These are phyloP conservation scores for Peromyscus leucopus DNA, from an alignment of 2,113 vertebrate species.

Conservation along the genomic window DNA sequence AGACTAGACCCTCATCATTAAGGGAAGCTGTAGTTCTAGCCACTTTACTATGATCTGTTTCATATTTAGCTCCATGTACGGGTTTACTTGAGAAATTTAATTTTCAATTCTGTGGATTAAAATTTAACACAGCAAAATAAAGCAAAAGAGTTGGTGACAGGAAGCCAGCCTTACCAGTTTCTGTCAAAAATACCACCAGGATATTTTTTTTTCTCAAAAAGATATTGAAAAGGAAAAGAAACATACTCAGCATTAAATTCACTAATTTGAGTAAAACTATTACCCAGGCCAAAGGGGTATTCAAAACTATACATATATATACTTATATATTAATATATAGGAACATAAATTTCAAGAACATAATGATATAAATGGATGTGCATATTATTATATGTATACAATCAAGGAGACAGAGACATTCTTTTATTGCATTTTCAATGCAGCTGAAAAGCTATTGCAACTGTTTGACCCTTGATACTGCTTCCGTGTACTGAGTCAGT, in stretches of 20 bases:
- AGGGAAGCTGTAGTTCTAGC: not conserved
- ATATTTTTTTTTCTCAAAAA: slow-evolving; percentile 30
- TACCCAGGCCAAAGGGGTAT: not conserved
- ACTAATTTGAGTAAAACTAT: slow-evolving; percentile 50
- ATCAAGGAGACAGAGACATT: not conserved
- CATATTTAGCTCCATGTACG: not conserved
- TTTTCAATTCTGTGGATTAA: slow-evolving; percentile 36
- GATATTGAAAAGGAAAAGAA: not conserved
- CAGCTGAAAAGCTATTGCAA: not conserved
- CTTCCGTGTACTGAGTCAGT: not conserved
- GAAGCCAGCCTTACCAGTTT: slow-evolving; percentile 3
- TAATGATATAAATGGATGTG: not conserved
- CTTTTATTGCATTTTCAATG: slow-evolving; percentile 15
- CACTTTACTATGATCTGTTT: not conserved
- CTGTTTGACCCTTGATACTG: not conserved
- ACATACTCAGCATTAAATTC: not conserved
- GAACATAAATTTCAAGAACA: not conserved
- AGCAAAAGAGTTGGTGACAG: slow-evolving; percentile 12
- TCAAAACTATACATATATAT: not conserved
- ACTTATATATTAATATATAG: not conserved
- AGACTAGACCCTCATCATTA: not conserved
- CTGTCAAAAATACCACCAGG: slow-evolving; percentile 34
- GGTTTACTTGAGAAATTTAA: not conserved
- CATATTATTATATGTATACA: not conserved
- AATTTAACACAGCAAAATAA: slow-evolving; percentile 17